Conservation (phyloP, 2,797 vertebrate species). For the Microtus agrestis region DNA sequence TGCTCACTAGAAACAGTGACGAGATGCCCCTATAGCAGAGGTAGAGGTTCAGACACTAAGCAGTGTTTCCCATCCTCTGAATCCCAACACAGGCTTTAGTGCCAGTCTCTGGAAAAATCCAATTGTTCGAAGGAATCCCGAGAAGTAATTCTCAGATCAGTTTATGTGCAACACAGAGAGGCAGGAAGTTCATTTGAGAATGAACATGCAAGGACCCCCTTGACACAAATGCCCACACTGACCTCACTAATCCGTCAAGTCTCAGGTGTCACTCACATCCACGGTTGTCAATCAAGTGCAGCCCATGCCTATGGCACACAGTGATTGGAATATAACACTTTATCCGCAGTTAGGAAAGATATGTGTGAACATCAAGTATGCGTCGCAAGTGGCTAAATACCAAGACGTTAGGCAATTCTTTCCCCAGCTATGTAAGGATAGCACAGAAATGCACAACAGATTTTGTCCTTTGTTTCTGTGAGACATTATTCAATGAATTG, state of each 20-base stretch:
- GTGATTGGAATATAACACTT: not conserved
- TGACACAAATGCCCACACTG: not conserved
- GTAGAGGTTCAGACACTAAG: not conserved
- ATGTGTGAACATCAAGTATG: not conserved
- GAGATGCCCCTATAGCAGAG: not conserved
- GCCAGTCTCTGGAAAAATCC: not conserved
- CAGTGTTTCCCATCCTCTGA: not conserved
- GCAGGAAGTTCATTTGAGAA: not conserved
- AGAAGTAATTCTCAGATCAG: not conserved
- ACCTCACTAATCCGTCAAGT: not conserved
- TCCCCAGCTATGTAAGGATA: not conserved
- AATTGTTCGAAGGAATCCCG: not conserved
- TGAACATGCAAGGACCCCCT: not conserved
- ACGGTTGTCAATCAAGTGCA: not conserved
- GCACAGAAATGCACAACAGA: not conserved
- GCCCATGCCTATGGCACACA: not conserved
- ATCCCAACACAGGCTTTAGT: not conserved
- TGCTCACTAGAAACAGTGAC: not conserved
- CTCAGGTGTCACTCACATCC: not conserved
- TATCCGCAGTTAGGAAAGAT: not conserved
- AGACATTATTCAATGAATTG: slow-evolving; percentile 34
- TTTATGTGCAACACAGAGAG: not conserved
- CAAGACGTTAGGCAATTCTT: not conserved
- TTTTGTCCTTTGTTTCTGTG: slow-evolving; percentile 13
- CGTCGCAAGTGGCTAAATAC: not conserved